These are phyloP conservation scores for Drosophila ananassae DNA, from an alignment of 1,140 invertebrate species.

Conservation along the genomic window DNA sequence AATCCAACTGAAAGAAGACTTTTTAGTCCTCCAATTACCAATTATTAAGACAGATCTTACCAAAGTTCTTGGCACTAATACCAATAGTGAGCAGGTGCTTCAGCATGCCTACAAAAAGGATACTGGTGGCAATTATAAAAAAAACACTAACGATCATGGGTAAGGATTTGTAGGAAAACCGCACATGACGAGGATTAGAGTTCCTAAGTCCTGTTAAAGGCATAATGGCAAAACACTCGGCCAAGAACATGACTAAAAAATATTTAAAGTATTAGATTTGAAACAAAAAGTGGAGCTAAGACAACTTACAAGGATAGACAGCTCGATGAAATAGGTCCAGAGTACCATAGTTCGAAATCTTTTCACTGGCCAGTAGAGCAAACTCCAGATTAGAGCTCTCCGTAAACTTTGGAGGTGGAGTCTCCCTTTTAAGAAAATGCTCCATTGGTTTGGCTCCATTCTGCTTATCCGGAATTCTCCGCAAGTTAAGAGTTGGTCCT, in stretches of 20 bases:
- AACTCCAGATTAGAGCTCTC: slow-evolving; percentile 30
- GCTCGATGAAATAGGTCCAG: slow-evolving; percentile 67
- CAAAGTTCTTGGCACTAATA: slow-evolving; percentile 74
- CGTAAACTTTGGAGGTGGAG: background rate
- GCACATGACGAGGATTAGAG: slow-evolving; percentile 50
- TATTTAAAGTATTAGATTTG: no score
- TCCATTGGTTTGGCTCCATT: slow-evolving; percentile 1
- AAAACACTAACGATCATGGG: slow-evolving; percentile 51
- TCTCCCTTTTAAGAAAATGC: slow-evolving; percentile 3
- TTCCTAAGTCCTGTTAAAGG: slow-evolving; percentile 58
- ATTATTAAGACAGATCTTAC: slow-evolving; percentile 25
- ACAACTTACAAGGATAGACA: slow-evolving; percentile 56
- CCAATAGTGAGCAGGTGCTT: slow-evolving; percentile 59
- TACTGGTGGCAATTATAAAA: slow-evolving; percentile 53
- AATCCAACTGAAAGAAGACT: slow-evolving; percentile 54
- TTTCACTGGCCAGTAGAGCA: slow-evolving; percentile 39
- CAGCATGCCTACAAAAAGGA: slow-evolving; percentile 48
- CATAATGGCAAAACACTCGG: slow-evolving; percentile 70
- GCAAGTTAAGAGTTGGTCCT: slow-evolving; percentile 52
- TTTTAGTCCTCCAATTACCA: background rate
- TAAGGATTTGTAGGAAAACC: slow-evolving; percentile 58
- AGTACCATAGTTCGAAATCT: slow-evolving; percentile 30
- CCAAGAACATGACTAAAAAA: slow-evolving; percentile 69
- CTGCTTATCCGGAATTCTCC: slow-evolving; percentile 13
- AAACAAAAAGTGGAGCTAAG: background rate